Base-by-base conservation (phyloP, 2,113 vertebrate species). In the Dolichallabes microphthalmus region DNA sequence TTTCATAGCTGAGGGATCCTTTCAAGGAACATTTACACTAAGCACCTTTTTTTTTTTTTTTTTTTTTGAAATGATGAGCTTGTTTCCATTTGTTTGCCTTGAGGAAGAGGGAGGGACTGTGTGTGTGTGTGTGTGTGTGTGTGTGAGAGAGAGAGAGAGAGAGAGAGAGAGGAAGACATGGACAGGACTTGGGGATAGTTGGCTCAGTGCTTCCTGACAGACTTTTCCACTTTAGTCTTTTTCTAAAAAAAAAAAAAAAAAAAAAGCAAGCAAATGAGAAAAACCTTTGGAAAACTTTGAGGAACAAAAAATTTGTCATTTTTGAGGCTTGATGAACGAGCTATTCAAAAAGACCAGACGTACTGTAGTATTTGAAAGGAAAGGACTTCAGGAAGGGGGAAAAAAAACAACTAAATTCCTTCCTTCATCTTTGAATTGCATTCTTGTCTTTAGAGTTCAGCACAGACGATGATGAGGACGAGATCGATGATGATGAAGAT, bases 401-500 rank as follows among this genome's bases (percentile, higher is more conserved):
- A 14, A 10, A 19, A 19, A 17, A 20, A 71, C 20, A 39, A 66
- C 58, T 22, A 60, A 79, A 75, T 80, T 27, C 25, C 7, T 71
- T 39, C 50, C n/a, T 69, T 90, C 87, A 91, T 81, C 74, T 79
- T 83, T 7, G 22, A 22, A 55, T 64, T 82, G 45, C 82, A 79
- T 69, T 86, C 92, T 80, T 90, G 84, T 91, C 91, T 90, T 57
- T 91, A 98, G 97, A 96, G 86, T 91, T 94, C 88, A 94, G 93
- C 90, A 90, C 92, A 27, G 93, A 93, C 32, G 93, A 93, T 69
- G 88, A 89, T 15, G 92, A 92, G 39, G 91, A 92, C 66, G 94
- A 93, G 2, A 89, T 92, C 10, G 86, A 85, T 0, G 91, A 89
- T 57, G 83, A 89, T 10, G 83, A 92, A 80, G 92, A 91, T 86